These are phyloP conservation scores for Gulo gulo DNA, from an alignment of 2,113 vertebrate species.

Conservation along the genomic window DNA sequence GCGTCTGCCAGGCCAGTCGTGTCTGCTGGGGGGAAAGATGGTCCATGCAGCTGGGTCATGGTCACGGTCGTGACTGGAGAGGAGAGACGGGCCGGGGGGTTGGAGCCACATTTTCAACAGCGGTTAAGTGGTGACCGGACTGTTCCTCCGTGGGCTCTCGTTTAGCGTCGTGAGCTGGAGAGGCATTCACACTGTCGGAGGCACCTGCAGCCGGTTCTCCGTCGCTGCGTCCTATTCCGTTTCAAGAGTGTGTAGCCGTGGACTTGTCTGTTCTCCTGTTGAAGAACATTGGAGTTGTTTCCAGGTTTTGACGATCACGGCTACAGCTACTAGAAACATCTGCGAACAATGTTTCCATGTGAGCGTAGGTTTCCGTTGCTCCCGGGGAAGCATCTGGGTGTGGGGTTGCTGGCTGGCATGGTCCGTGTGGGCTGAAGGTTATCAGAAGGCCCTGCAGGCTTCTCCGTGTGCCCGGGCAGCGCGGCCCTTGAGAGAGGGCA, in stretches of 20 bases:
- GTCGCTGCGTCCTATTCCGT: rapidly evolving
- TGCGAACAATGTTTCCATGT: rapidly evolving
- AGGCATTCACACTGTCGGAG: rapidly evolving
- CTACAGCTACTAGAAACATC: rapidly evolving
- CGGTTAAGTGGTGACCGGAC: rapidly evolving
- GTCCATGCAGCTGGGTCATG: background rate
- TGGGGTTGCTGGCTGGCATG: rapidly evolving
- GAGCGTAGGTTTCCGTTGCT: background rate
- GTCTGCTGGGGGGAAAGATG: background rate
- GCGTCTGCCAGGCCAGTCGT: too few relatives aligned
- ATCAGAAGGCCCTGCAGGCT: background rate
- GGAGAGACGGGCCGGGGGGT: background rate
- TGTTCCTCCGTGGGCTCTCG: too few relatives aligned
- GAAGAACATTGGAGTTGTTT: background rate
- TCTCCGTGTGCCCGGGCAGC: rapidly evolving
- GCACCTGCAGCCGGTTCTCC: rapidly evolving
- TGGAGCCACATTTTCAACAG: background rate
- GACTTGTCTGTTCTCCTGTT: background rate
- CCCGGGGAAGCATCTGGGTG: background rate
- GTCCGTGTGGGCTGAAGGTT: background rate
- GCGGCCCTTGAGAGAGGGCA: rapidly evolving
- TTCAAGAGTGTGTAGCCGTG: rapidly evolving
- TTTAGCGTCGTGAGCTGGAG: too few relatives aligned
- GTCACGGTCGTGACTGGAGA: background rate
- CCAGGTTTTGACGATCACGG: rapidly evolving